Base-by-base conservation (phyloP, 1,140 invertebrate genomes). In the Cataglyphis hispanica region DNA sequence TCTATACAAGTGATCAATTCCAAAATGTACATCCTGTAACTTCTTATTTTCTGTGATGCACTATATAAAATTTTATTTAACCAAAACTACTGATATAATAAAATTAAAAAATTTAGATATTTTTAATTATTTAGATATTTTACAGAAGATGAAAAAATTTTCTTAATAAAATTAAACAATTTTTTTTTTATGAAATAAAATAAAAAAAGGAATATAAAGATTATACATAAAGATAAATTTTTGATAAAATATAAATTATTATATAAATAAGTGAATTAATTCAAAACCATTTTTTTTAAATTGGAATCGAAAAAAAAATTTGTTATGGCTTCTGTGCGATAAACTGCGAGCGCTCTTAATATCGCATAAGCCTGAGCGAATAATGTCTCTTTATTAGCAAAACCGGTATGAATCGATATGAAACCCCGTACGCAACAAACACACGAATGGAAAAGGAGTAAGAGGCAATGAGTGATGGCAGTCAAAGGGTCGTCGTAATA, bases 401-500 rank as follows among this genome's bases (percentile, higher is more conserved):
- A 85, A 80, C 84, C 58, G 27, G 56, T 72, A n/a, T 27, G 67
- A 85, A 87, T 91, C 88, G 74, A 86, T 91, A 87, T 53, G 56
- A 53, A 77, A 61, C 43, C 56, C 19, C 70, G 27, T 50, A 46
- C 19, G 27, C 46, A n/a, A 63, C 46, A 83, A 56, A 81, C 56
- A 74, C 64, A 76, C n/a, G 25, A 46, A 43, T 46, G 56, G 69
- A 75, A 25, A 40, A 64, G 11, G 31, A 74, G 46, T 80, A 46
- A 56, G 61, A 63, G 5, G 13, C 16, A 4, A 58, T 8, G 50
- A n/a, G n/a, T 58, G 60, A 43, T 78, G 76, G n/a, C 75, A 37
- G 67, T 56, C 60, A 77, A 66, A 89, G 86, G 78, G 78, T 86
- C 69, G 72, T 80, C 67, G 77, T 77, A 78, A 92, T 93, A 92